phyloP scores from a whole-genome alignment of 2,797 vertebrate species.

The Crax fasciolata region DNA sequence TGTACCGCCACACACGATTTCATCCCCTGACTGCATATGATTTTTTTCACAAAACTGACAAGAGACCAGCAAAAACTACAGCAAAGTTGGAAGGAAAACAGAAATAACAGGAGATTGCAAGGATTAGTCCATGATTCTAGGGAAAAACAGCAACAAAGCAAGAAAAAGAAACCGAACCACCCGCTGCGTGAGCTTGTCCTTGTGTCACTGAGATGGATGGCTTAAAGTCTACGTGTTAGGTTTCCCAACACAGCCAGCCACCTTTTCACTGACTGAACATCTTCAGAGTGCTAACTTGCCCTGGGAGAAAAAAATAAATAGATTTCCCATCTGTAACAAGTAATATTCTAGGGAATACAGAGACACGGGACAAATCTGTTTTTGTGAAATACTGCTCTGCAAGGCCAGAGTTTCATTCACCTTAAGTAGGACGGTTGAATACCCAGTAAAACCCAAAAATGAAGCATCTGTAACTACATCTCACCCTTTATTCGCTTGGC shows the following conservation, averaged over 20 bases:
- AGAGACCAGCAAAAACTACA: not conserved
- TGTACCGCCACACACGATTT: not conserved
- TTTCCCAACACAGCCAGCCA: not conserved
- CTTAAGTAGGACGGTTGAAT: slow-evolving; percentile 26
- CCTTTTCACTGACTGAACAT: not conserved
- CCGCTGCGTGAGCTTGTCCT: not conserved
- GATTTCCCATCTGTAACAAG: slow-evolving; percentile 17
- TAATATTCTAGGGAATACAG: not conserved
- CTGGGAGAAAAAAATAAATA: not conserved
- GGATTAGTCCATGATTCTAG: not conserved
- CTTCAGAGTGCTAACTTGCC: not conserved
- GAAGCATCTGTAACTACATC: slow-evolving; percentile 16
- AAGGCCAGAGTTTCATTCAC: not conserved
- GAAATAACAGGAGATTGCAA: not conserved
- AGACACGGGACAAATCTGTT: slow-evolving; percentile 14
- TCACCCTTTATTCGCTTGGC: slow-evolving; percentile 22
- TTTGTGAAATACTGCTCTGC: slow-evolving; percentile 25
- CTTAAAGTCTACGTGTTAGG: not conserved
- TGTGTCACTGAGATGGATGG: not conserved
- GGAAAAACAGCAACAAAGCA: not conserved
- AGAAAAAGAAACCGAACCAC: not conserved
- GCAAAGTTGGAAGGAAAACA: not conserved
- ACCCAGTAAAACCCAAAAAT: not conserved
- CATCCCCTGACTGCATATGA: not conserved
- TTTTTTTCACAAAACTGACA: not conserved